Conservation (phyloP, 2,113 vertebrate species). For the Etia nguti region DNA sequence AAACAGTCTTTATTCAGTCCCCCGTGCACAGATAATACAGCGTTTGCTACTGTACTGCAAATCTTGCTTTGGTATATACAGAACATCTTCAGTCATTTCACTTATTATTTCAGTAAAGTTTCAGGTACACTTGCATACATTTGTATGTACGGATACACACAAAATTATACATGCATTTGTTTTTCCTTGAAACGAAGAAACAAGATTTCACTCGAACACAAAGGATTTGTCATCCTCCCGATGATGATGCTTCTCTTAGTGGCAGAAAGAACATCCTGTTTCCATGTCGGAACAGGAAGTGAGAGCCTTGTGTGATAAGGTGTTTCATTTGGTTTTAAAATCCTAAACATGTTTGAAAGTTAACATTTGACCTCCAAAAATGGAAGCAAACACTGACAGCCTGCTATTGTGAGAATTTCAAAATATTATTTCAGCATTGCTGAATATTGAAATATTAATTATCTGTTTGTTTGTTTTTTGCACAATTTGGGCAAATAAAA, state of each 20-base stretch:
- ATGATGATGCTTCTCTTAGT: not conserved
- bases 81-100: not conserved
- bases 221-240: not conserved
- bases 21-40: not conserved
- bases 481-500: not conserved
- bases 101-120: not conserved
- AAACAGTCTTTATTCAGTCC: not conserved
- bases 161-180: not conserved
- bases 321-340: not conserved
- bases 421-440: not conserved
- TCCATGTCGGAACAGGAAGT: not conserved
- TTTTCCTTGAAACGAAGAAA: not conserved
- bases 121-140: not conserved
- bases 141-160: not conserved
- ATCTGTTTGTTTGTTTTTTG: not conserved
- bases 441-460: not conserved
- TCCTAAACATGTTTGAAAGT: not conserved
- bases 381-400: not conserved
- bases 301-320: not conserved
- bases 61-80: not conserved
- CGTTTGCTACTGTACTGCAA: not conserved
- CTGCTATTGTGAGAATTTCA: not conserved
- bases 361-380: not conserved
- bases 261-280: not conserved
- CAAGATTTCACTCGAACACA: not conserved